Conservation (phyloP, 2,797 vertebrate genomes). For the Amniataba percoides region DNA sequence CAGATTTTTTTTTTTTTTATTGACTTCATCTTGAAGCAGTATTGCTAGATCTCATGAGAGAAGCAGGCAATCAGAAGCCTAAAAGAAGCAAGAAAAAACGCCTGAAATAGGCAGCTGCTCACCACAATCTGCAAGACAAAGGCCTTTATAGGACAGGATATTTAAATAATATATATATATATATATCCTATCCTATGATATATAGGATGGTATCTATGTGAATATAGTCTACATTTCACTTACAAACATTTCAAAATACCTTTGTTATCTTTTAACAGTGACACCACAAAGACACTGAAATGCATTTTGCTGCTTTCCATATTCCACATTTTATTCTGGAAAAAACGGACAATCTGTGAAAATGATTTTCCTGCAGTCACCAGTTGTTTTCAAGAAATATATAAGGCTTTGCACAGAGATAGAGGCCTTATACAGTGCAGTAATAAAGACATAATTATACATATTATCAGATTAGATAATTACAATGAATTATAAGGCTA, state of each 20-base stretch:
- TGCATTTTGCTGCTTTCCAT: not conserved
- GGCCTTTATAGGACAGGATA: too few species aligned
- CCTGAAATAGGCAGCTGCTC: too few species aligned
- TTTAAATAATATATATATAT: too few species aligned
- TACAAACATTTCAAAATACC: too few species aligned
- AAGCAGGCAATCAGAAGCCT: too few species aligned
- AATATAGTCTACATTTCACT: too few species aligned
- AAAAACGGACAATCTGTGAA: not conserved
- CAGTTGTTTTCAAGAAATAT: not conserved
- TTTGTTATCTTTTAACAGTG: not conserved
- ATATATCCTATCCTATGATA: too few species aligned
- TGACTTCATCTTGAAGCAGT: not conserved
- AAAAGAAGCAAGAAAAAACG: too few species aligned
- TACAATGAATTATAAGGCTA: not conserved
- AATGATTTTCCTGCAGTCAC: not conserved
- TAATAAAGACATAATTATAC: slow-evolving; percentile 4
- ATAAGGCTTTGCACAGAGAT: not conserved
- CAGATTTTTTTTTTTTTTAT: too few species aligned
- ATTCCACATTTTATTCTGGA: not conserved
- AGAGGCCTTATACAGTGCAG: not conserved
- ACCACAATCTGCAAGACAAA: too few species aligned
- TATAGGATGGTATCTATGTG: too few species aligned
- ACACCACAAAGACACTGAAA: not conserved
- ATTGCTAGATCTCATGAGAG: too few species aligned
- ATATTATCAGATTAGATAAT: not conserved